phyloP scores from a whole-genome alignment of 2,797 vertebrate species.

The Sebastes wilsoni region DNA sequence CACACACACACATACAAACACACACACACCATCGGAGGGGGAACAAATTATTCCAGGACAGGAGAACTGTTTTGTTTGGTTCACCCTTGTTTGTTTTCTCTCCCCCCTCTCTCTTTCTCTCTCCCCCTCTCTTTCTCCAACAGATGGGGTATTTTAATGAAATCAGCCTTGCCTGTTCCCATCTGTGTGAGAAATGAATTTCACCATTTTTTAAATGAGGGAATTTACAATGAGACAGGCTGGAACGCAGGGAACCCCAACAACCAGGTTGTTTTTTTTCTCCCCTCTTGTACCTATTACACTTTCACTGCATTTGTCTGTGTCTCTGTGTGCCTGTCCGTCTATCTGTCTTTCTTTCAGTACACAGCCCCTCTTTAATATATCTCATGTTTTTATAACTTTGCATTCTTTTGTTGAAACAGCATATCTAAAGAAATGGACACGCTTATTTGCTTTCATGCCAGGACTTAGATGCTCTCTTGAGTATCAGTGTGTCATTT shows the following conservation, averaged over 20 bases:
- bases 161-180: conserved; percentile 79
- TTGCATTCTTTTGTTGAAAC: neutral
- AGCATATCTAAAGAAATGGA: neutral
- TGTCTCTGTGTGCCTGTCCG: neutral
- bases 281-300: conserved; percentile 29
- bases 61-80: conserved; percentile 73
- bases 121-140: conserved; percentile 44
- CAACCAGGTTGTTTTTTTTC: neutral
- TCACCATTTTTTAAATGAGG: conserved; percentile 72
- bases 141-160: conserved; percentile 80
- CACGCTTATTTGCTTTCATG: neutral
- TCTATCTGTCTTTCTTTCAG: neutral
- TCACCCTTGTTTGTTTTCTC: conserved; percentile 63
- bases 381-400: conserved; percentile 3
- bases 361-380: neutral
- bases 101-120: neutral
- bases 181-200: conserved; percentile 83
- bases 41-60: conserved; percentile 71
- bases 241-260: conserved; percentile 57
- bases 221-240: conserved; percentile 76
- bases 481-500: neutral
- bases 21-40: conserved; percentile 43
- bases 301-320: conserved; percentile 33
- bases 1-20: conserved; percentile 14
- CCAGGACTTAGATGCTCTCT: neutral